Base-by-base conservation (phyloP, 2,797 vertebrate species). In the Heterohyrax brucei region DNA sequence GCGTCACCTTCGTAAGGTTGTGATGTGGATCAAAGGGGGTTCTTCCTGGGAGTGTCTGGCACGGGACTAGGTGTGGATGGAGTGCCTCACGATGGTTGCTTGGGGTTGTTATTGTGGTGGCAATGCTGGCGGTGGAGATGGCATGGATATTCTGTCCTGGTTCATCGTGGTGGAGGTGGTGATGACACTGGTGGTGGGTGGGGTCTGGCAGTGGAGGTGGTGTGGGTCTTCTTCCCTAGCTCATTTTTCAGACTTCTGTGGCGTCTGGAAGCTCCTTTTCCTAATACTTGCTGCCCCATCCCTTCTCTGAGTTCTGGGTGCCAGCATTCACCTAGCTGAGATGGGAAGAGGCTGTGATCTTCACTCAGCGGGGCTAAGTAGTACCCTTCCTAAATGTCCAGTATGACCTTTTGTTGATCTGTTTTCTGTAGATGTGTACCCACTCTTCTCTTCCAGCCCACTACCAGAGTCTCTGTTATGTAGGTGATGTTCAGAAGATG, bases 11-110 rank as follows among this genome's bases (percentile, higher is more conserved):
- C 26, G 16, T 10, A n/a, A 70, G 44, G 56, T 24, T 68, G 18
- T 9, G 18, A 53, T 12, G 44, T 19, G 18, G 73, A 53, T 64
- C 56, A 2, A 28, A 18, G 33, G 68, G 61, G 86, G 22, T 19
- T 7, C 22, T 6, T 7, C 14, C 0, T 0, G 1, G 2, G 26
- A 18, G 26, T 7, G 28, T 13, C 19, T 46, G 1, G 0, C 0
- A 0, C 12, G 19, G 24, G 12, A 28, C 39, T 24, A 10, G 75
- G 66, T 5, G 1, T 8, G 7, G 46, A 24, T 22, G 1, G 24
- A 62, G 4, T 66, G 30, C 61, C 16, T 24, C 5, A 1, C 1
- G 82, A 48, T 1, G 16, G 18, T 5, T 19, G n/a, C 75, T 16
- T 18, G 76, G 7, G 48, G 48, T 44, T 24, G n/a, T 24, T 1